Evolutionary conservation across 2,888 invertebrate genomes (phyloP).

Genomic region (Drosophila buzzatii): DNA sequence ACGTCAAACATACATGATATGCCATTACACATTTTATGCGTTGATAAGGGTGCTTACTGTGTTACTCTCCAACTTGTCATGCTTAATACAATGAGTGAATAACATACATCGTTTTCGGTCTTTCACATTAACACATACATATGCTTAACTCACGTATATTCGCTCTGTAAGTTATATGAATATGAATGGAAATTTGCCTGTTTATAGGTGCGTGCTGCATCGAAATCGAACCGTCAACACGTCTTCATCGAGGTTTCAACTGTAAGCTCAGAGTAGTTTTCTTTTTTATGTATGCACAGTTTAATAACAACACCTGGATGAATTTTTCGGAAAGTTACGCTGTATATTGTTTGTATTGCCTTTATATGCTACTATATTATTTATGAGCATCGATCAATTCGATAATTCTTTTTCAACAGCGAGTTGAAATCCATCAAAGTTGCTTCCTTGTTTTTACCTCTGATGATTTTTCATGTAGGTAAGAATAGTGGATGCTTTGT

Average conservation of each 20-base stretch:
- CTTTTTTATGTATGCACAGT: slow-evolving; percentile 1
- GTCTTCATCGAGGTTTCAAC: neutral
- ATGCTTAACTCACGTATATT: slow-evolving; percentile 1
- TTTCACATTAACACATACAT: slow-evolving; percentile 44
- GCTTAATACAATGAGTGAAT: slow-evolving; percentile 41
- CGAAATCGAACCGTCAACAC: slow-evolving; percentile 34
- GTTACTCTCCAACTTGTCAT: slow-evolving; percentile 32
- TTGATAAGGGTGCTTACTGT: neutral
- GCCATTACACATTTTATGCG: slow-evolving; percentile 49
- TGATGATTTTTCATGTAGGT: neutral
- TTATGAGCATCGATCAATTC: slow-evolving; percentile 65
- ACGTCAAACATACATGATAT: slow-evolving; percentile 47
- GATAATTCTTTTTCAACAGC: slow-evolving; percentile 59
- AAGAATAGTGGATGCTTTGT: neutral
- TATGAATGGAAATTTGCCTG: slow-evolving; percentile 24
- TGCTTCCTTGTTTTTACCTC: slow-evolving; percentile 8
- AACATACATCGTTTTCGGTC: slow-evolving; percentile 47
- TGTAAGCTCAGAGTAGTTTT: neutral
- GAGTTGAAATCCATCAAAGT: slow-evolving; percentile 58
- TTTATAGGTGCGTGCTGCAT: slow-evolving; percentile 41
- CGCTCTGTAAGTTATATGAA: slow-evolving; percentile 10
- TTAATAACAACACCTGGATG: slow-evolving; percentile 7
- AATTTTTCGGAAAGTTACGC: neutral
- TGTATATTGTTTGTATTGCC: slow-evolving; percentile 3
- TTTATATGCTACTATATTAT: slow-evolving; percentile 23